phyloP scores from a whole-genome alignment of 2,888 invertebrate species.

The Brachyptera putata region DNA sequence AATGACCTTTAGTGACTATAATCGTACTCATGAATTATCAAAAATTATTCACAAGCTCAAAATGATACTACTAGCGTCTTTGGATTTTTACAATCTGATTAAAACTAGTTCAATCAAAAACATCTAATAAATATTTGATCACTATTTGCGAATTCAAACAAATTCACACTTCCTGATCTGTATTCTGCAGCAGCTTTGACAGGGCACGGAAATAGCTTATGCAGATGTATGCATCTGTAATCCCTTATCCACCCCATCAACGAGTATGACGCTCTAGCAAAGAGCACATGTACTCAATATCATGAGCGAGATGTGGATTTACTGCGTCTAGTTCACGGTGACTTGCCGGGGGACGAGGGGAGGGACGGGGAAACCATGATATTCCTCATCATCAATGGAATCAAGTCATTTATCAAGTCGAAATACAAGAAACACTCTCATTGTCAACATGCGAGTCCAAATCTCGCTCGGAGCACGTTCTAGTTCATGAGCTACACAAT shows the following conservation, averaged over 20 bases:
- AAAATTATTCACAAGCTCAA: no score
- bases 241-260: neutral
- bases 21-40: no score
- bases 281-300: no score
- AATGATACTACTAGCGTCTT: no score
- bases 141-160: constrained; percentile 12
- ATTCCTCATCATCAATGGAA: neutral
- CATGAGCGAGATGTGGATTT: no score
- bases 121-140: constrained; percentile 10
- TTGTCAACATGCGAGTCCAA: neutral
- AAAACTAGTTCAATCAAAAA: no score
- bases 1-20: no score
- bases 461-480: constrained; percentile 2
- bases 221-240: constrained; percentile 7
- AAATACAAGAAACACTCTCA: constrained; percentile 2
- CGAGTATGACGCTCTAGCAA: neutral
- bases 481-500: no score
- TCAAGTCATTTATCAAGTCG: constrained; percentile 10
- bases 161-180: constrained; percentile 14
- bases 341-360: no score
- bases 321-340: no score
- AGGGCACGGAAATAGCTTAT: constrained; percentile 7
- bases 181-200: constrained; percentile 12
- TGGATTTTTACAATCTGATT: no score
- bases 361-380: no score